Percentiles rank a stretch among this genome's conserved stretches.
phyloP scores from a whole-genome alignment of 2,888 invertebrate genomes.

The Myopa testacea region DNA sequence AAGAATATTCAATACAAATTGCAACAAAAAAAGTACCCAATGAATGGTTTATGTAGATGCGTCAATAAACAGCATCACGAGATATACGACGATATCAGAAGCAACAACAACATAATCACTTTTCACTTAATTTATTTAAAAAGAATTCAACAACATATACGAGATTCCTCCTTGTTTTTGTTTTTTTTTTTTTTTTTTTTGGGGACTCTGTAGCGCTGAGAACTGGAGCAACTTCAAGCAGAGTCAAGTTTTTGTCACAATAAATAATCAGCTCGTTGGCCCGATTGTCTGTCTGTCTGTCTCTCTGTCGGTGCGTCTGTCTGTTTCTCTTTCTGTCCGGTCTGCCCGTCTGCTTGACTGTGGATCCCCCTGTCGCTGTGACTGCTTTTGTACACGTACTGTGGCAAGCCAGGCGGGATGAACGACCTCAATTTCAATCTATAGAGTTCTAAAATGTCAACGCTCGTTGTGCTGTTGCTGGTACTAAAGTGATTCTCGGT shows the following conservation, averaged over 20 bases:
- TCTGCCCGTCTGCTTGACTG: slow-evolving; percentile 12
- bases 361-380: not conserved
- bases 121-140: not conserved
- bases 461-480: not conserved
- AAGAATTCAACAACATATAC: not conserved
- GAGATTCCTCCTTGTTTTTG: not conserved
- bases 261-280: not conserved
- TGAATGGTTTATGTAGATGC: too few species aligned
- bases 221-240: slow-evolving; percentile 27
- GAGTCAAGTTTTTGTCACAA: slow-evolving; percentile 17
- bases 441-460: slow-evolving; percentile 4
- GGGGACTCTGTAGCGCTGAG: not conserved
- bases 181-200: slow-evolving; percentile 10
- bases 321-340: not conserved
- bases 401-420: slow-evolving; percentile 48
- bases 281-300: slow-evolving; percentile 14
- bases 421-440: slow-evolving; percentile 50
- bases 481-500: not conserved
- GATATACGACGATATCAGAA: slow-evolving; percentile 6
- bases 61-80: not conserved
- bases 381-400: not conserved
- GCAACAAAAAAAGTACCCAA: too few species aligned
- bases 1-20: too few species aligned
- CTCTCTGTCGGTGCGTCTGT: not conserved
- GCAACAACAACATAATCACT: slow-evolving; percentile 29